These are phyloP conservation scores for Notospermus geniculatus DNA, from an alignment of 1,140 invertebrate genomes.

Conservation along the genomic window DNA sequence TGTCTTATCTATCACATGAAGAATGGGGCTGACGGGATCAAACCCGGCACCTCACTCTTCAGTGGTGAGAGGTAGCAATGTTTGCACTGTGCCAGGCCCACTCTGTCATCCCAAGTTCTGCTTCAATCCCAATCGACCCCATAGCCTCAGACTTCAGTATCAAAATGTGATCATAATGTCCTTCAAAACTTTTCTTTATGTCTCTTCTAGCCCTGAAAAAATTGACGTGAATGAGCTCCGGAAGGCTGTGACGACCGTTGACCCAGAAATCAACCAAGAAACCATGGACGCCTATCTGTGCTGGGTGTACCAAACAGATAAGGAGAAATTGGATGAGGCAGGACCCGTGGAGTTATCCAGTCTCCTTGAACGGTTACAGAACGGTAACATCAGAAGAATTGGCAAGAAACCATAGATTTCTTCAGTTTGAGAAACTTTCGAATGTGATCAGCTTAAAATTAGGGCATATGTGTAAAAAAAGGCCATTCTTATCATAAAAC, in stretches of 20 bases:
- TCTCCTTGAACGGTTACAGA: conserved; percentile 10
- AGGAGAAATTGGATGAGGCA: conserved; percentile 30
- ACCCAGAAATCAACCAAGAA: conserved; percentile 42
- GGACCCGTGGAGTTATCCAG: conserved; percentile 25
- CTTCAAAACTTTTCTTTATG: conserved; percentile 11
- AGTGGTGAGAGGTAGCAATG: too few species aligned
- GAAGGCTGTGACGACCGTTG: conserved; percentile 37
- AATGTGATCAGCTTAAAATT: too few species aligned
- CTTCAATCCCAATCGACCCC: too few species aligned
- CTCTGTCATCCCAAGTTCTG: too few species aligned
- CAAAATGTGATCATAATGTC: neutral
- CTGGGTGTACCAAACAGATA: conserved; percentile 39
- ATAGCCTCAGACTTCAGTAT: too few species aligned
- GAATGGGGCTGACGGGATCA: too few species aligned
- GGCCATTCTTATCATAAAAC: too few species aligned
- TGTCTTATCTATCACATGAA: too few species aligned
- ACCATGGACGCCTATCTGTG: conserved; percentile 38
- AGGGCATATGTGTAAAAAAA: too few species aligned
- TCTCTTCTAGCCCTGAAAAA: conserved; percentile 35
- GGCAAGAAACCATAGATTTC: conserved; percentile 2
- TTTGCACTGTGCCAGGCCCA: too few species aligned
- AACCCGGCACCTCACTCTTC: too few species aligned
- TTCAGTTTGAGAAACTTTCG: too few species aligned
- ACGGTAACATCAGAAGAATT: conserved; percentile 20
- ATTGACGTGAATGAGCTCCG: conserved; percentile 43